These are phyloP conservation scores for Paraplagusia blochii DNA, from an alignment of 2,113 vertebrate genomes.

Conservation along the genomic window DNA sequence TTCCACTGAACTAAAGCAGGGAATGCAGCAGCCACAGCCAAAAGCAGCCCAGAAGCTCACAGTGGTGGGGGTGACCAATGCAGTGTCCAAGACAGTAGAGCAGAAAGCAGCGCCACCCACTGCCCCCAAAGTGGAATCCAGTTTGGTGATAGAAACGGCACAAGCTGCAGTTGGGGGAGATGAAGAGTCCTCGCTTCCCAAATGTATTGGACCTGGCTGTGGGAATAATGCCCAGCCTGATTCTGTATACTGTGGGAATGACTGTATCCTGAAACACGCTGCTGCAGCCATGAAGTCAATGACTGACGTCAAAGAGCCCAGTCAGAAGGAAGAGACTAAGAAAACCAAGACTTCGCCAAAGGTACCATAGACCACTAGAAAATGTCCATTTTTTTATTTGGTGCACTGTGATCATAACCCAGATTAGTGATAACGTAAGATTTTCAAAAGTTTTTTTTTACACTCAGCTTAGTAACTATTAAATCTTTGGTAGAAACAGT, in stretches of 20 bases:
- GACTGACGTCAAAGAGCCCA: conserved; percentile 86
- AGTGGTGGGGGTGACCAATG: conserved; percentile 16
- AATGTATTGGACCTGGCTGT: conserved; percentile 93
- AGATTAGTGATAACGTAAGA: no score
- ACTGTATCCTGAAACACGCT: conserved; percentile 93
- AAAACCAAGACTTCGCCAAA: conserved; percentile 65
- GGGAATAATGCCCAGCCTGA: conserved; percentile 85
- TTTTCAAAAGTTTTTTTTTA: no score
- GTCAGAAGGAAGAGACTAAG: conserved; percentile 71
- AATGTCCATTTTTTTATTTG: conserved; percentile 15
- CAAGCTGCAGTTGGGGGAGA: conserved; percentile 38
- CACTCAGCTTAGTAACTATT: no score
- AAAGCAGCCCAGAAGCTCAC: conserved; percentile 36
- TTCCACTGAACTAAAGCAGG: conserved; percentile 51
- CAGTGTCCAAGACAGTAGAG: conserved; percentile 32
- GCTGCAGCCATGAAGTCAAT: conserved; percentile 92
- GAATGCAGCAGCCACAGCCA: conserved; percentile 36
- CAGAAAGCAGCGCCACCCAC: conserved; percentile 49
- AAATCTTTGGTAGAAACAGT: no score
- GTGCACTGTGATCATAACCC: background rate
- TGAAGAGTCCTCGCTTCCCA: conserved; percentile 73
- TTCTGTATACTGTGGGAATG: conserved; percentile 93
- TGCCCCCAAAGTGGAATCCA: conserved; percentile 59
- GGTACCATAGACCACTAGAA: conserved; percentile 61
- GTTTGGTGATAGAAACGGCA: conserved; percentile 9